A percentile compares a stretch with the other conserved stretches of the same genome.
Conservation (phyloP, 2,888 invertebrate species). For the Leptinotarsa haldemani region DNA sequence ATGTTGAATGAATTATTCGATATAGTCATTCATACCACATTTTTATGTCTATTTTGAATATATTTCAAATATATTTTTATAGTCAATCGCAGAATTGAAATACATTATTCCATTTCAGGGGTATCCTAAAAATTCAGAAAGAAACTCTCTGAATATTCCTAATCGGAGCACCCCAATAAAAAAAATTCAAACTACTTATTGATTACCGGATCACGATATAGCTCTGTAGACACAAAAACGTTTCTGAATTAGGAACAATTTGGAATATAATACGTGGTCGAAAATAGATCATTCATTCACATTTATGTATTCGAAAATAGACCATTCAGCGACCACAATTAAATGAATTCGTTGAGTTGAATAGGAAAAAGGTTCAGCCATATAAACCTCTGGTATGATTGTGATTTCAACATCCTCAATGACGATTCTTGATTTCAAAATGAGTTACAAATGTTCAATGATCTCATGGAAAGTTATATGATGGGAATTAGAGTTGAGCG, state of each 20-base stretch:
- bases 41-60: no score
- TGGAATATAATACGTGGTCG: background rate
- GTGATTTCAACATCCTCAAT: background rate
- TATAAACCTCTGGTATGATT: background rate
- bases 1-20: no score
- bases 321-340: background rate
- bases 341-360: background rate
- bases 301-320: background rate
- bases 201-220: background rate
- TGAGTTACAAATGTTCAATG: background rate
- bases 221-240: background rate
- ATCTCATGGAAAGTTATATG: background rate
- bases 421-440: background rate
- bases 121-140: no score
- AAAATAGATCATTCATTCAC: background rate
- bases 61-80: no score
- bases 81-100: no score
- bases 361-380: background rate
- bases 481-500: background rate
- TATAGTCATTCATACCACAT: no score
- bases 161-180: background rate
- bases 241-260: background rate
- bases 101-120: no score
- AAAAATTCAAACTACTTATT: background rate
- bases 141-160: no score